These are phyloP conservation scores for Notechis scutatus DNA, from an alignment of 2,113 vertebrate species.

Conservation along the genomic window DNA sequence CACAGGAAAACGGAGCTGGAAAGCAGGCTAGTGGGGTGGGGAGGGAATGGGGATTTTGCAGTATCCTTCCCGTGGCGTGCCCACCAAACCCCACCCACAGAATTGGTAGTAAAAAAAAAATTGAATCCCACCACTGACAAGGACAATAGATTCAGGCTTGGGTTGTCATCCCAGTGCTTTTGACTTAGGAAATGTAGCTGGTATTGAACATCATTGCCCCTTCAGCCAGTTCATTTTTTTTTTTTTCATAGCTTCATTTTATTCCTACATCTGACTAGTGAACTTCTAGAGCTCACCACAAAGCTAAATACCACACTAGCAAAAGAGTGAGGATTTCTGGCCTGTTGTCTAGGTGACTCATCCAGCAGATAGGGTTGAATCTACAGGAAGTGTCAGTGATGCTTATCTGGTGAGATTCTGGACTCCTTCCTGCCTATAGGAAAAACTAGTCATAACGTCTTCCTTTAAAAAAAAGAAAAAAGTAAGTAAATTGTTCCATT, in stretches of 20 bases:
- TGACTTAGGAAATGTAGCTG: not conserved
- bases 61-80: too few relatives aligned
- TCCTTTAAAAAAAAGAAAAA: constrained; percentile 3
- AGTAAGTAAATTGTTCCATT: not conserved
- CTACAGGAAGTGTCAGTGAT: not conserved
- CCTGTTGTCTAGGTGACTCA: not conserved
- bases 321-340: not conserved
- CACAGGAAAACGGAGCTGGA: too few relatives aligned
- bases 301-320: not conserved
- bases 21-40: too few relatives aligned
- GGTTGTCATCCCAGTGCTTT: not conserved
- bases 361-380: not conserved
- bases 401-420: not conserved
- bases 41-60: too few relatives aligned
- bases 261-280: too few relatives aligned
- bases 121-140: not conserved
- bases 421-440: not conserved
- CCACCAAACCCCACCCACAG: too few relatives aligned
- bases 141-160: not conserved
- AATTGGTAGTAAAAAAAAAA: too few relatives aligned
- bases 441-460: not conserved
- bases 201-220: not conserved
- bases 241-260: not conserved
- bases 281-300: not conserved
- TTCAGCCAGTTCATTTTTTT: not conserved